Percentiles rank a stretch among this genome's conserved stretches.
phyloP scores from a whole-genome alignment of 2,797 vertebrate species.

The Sebastes glaucus region DNA sequence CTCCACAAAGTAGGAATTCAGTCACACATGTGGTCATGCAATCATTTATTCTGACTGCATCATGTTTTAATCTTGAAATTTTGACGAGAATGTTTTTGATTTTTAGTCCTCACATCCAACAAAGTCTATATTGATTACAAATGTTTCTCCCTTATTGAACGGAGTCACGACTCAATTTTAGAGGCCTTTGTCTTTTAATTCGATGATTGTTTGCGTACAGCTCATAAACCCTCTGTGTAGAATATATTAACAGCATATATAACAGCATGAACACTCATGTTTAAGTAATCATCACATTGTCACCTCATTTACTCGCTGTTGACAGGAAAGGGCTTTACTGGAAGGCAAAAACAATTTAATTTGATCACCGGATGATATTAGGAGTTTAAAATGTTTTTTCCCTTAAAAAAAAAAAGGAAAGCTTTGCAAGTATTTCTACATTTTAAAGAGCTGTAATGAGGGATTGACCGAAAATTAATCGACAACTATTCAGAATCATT shows the following conservation, averaged over 20 bases:
- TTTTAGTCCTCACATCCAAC: neutral
- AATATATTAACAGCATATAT: neutral
- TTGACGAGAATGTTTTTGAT: neutral
- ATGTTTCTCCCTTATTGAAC: neutral
- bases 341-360: neutral
- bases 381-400: constrained; percentile 1
- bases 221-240: constrained; percentile 3
- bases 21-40: constrained; percentile 8
- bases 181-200: constrained; percentile 7
- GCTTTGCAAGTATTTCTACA: neutral
- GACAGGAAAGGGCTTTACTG: neutral
- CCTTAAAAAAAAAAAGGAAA: neutral
- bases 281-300: neutral
- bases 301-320: neutral
- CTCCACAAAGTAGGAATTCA: constrained; percentile 25
- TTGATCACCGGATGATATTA: neutral
- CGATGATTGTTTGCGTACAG: neutral
- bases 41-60: constrained; percentile 9
- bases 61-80: constrained; percentile 20
- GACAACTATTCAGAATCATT: neutral
- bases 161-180: neutral
- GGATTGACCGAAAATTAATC: neutral
- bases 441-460: neutral
- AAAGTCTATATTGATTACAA: constrained; percentile 19
- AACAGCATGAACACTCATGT: neutral